Evolutionary conservation across 2,888 invertebrate species (phyloP).

Genomic region (Amphipyra berbera): DNA sequence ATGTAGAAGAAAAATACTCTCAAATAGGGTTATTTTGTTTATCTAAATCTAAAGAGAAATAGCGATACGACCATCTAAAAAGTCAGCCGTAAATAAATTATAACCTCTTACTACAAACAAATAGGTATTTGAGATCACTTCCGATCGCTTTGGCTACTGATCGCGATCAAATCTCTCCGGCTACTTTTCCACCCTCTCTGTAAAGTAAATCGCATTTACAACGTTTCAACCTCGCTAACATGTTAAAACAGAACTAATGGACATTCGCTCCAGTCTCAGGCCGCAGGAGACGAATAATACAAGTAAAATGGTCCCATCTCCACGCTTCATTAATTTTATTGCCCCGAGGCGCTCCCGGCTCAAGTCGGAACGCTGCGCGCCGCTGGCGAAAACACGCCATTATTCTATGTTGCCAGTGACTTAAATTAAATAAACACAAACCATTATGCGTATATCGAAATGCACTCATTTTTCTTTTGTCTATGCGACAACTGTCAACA

Average conservation of each 20-base stretch:
- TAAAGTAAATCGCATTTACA: constrained; percentile 89
- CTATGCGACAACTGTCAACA: constrained; percentile 86
- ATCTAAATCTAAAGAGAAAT: neutral
- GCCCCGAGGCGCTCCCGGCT: constrained; percentile 86
- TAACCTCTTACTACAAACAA: constrained; percentile 48
- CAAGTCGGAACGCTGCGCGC: constrained; percentile 75
- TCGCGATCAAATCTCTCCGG: constrained; percentile 81
- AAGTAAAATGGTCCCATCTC: constrained; percentile 90
- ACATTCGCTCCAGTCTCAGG: constrained; percentile 89
- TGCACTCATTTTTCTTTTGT: constrained; percentile 81
- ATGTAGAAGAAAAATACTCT: neutral
- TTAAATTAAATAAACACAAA: constrained; percentile 89
- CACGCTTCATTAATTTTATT: constrained; percentile 90
- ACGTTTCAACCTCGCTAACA: constrained; percentile 90
- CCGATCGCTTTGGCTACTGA: constrained; percentile 81
- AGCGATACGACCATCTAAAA: constrained; percentile 27
- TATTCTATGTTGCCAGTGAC: constrained; percentile 86
- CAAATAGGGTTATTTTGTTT: constrained; percentile 4
- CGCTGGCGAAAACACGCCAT: constrained; percentile 86
- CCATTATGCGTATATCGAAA: constrained; percentile 83
- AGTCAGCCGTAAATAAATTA: constrained; percentile 47
- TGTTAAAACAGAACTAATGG: constrained; percentile 90
- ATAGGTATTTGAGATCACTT: constrained; percentile 72
- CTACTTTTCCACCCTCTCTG: constrained; percentile 88
- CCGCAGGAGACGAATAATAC: constrained; percentile 90